A percentile compares a stretch with the other conserved stretches of the same genome.
These are phyloP conservation scores for Cerastis rubricosa DNA, from an alignment of 2,888 invertebrate species.

Conservation along the genomic window DNA sequence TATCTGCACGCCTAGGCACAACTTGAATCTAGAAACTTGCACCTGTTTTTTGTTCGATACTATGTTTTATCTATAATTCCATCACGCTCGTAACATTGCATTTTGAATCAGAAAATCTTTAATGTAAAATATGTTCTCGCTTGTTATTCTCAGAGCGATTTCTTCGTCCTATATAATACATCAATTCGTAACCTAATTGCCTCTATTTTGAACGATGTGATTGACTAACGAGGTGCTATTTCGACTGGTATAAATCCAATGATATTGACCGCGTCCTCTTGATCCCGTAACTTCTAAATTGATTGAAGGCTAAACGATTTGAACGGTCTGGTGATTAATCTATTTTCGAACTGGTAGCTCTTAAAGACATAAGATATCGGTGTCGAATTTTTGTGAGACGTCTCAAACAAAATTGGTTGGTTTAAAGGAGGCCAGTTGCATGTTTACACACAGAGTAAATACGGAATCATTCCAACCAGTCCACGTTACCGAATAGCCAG, in stretches of 20 bases:
- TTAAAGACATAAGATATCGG: conserved; percentile 45
- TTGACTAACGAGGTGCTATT: conserved; percentile 59
- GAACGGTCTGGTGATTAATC: conserved; percentile 58
- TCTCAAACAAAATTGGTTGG: conserved; percentile 58
- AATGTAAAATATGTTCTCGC: conserved; percentile 47
- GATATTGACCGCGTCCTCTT: conserved; percentile 67
- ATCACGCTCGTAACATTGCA: conserved; percentile 63
- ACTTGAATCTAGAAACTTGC: conserved; percentile 73
- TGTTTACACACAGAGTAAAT: conserved; percentile 70
- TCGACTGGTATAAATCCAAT: conserved; percentile 60
- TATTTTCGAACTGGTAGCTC: conserved; percentile 58
- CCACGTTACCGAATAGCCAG: conserved; percentile 72
- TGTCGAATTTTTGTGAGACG: conserved; percentile 49
- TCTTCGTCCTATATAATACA: conserved; percentile 45
- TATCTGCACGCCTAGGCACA: conserved; percentile 74
- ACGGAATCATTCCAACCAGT: conserved; percentile 60
- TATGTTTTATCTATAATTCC: conserved; percentile 68
- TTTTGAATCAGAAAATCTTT: conserved; percentile 63
- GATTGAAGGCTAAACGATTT: conserved; percentile 65
- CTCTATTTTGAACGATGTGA: conserved; percentile 58
- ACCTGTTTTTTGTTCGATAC: conserved; percentile 75
- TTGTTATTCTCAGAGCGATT: conserved; percentile 41
- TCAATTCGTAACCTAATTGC: conserved; percentile 60
- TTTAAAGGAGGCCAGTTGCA: conserved; percentile 58
- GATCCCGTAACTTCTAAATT: conserved; percentile 65